phyloP scores from a whole-genome alignment of 2,113 vertebrate genomes.

The Cebus imitator region DNA sequence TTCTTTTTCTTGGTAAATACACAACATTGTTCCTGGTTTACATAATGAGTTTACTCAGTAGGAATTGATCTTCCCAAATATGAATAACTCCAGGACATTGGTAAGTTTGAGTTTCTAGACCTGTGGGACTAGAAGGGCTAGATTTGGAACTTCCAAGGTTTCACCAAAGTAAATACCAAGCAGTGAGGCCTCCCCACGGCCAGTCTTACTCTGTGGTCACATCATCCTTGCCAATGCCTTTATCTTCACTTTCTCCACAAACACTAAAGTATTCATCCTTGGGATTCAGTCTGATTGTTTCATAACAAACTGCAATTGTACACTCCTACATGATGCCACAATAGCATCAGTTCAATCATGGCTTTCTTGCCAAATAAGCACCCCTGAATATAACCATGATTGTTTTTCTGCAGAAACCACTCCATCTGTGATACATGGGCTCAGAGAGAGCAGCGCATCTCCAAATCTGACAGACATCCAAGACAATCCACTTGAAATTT shows the following conservation, averaged over 20 bases:
- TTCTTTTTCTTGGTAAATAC: neutral
- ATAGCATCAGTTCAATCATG: constrained; percentile 59
- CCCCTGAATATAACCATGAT: constrained; percentile 64
- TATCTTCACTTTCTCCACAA: neutral
- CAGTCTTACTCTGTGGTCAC: neutral
- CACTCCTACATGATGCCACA: constrained; percentile 61
- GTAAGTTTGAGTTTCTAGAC: neutral
- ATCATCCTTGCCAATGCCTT: neutral
- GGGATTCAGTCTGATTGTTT: constrained; percentile 67
- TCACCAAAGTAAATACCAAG: neutral
- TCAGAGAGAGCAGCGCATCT: neutral
- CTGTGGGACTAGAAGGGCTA: too few relatives aligned
- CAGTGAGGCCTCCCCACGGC: neutral
- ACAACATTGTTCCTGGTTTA: neutral
- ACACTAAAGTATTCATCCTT: constrained; percentile 50
- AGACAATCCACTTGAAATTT: constrained; percentile 25
- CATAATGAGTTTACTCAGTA: neutral
- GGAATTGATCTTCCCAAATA: neutral
- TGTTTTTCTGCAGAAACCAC: constrained; percentile 65
- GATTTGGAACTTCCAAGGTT: neutral
- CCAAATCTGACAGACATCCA: constrained; percentile 30
- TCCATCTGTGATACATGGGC: constrained; percentile 25
- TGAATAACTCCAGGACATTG: neutral
- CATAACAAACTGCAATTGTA: constrained; percentile 80
- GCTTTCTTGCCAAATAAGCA: constrained; percentile 68